Evolutionary conservation across 2,797 vertebrate species (phyloP).

Genomic region (Prionace glauca): DNA sequence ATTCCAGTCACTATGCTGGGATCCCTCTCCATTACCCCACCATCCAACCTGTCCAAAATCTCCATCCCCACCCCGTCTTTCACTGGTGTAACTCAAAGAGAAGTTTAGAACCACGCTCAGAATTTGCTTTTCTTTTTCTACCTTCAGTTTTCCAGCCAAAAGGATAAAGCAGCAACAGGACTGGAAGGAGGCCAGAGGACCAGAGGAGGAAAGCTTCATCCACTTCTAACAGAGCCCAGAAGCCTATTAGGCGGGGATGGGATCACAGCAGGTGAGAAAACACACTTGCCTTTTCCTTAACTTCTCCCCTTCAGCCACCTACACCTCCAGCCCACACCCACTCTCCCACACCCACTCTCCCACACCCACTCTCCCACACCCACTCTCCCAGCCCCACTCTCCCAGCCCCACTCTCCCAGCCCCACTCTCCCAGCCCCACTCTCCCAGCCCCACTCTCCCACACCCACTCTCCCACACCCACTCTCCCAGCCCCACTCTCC

Average conservation of each 20-base stretch:
- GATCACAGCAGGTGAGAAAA: background rate
- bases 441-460: too few relatives aligned
- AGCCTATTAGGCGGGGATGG: too few relatives aligned
- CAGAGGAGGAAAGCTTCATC: background rate
- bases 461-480: too few relatives aligned
- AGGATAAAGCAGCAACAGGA: too few relatives aligned
- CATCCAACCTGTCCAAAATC: background rate
- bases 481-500: too few relatives aligned
- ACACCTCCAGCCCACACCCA: too few relatives aligned
- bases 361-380: too few relatives aligned
- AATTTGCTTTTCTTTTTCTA: too few relatives aligned
- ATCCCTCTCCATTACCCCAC: background rate
- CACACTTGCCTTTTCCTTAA: background rate
- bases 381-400: too few relatives aligned
- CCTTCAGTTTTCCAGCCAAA: background rate
- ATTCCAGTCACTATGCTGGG: background rate
- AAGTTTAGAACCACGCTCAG: background rate
- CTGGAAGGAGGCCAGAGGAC: background rate
- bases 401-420: too few relatives aligned
- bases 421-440: accelerated
- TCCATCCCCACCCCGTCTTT: background rate
- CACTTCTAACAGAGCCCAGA: background rate
- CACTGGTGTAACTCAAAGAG: too few relatives aligned
- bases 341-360: too few relatives aligned
- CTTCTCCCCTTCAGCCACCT: background rate